phyloP scores from a whole-genome alignment of 2,113 vertebrate species.

The Pseudolaguvia tuberculata region DNA sequence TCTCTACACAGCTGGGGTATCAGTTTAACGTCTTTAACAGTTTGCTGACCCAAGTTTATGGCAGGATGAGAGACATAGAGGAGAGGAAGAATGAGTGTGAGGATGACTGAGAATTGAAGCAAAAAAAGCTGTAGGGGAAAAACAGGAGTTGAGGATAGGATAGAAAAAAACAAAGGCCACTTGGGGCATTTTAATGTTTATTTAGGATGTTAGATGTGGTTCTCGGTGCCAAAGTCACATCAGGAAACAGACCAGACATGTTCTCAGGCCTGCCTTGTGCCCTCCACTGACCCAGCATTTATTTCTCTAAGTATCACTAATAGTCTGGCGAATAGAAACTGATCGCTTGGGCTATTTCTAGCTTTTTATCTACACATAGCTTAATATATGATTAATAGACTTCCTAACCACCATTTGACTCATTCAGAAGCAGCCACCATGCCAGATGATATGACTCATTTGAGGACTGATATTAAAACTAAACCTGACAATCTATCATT shows the following conservation, averaged over 20 bases:
- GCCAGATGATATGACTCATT: constrained; percentile 61
- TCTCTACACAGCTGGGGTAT: constrained; percentile 59
- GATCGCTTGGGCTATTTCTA: constrained; percentile 67
- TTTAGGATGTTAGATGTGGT: constrained; percentile 61
- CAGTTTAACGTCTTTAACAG: constrained; percentile 41
- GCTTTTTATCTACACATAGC: constrained; percentile 74
- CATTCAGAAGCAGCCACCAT: constrained; percentile 32
- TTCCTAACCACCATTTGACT: constrained; percentile 68
- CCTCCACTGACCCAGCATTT: constrained; percentile 63
- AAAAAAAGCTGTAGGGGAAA: constrained; percentile 9
- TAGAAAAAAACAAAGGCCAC: constrained; percentile 60
- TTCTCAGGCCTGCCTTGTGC: constrained; percentile 66
- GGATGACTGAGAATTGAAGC: not conserved
- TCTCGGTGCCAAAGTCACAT: constrained; percentile 61
- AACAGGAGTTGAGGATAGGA: constrained; percentile 5
- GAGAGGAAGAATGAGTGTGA: not conserved
- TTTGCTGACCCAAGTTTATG: constrained; percentile 63
- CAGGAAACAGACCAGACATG: constrained; percentile 75
- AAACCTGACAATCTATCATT: constrained; percentile 15
- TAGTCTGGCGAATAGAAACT: constrained; percentile 59
- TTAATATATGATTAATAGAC: constrained; percentile 74
- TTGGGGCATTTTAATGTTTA: constrained; percentile 65
- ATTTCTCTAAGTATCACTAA: constrained; percentile 68
- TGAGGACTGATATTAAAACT: constrained; percentile 36
- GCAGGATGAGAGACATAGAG: constrained; percentile 19